Conservation (phyloP, 2,888 invertebrate genomes). For the Nyleta sp. region DNA sequence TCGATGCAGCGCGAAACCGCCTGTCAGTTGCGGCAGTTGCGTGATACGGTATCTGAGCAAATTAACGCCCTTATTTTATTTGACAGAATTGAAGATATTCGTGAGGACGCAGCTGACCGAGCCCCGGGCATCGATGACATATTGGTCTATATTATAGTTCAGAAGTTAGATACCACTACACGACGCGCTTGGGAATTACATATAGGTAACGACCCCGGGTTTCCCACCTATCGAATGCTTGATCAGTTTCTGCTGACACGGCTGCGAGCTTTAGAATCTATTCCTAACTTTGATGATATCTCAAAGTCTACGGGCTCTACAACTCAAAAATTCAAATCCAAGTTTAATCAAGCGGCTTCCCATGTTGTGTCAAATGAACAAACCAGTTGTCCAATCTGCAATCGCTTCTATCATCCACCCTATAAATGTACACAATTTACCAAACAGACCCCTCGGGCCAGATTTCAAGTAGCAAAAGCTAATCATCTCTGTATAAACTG, state of each 20-base stretch:
- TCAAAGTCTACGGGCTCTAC: too few relatives aligned
- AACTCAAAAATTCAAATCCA: too few relatives aligned
- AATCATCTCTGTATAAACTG: too few relatives aligned
- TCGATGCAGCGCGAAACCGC: too few relatives aligned
- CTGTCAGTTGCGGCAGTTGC: too few relatives aligned
- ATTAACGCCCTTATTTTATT: too few relatives aligned
- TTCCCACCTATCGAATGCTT: neutral
- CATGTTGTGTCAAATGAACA: slow-evolving; percentile 1
- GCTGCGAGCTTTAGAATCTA: too few relatives aligned
- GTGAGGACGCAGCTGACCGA: neutral
- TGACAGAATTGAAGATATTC: neutral
- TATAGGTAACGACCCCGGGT: neutral
- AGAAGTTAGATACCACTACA: slow-evolving; percentile 2
- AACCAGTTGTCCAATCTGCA: slow-evolving; percentile 3
- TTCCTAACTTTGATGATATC: too few relatives aligned
- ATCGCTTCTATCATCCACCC: neutral
- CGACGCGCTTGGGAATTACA: slow-evolving; percentile 24
- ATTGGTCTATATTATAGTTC: neutral
- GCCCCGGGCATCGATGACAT: neutral
- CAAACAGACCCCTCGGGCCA: too few relatives aligned
- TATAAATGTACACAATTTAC: slow-evolving; percentile 5
- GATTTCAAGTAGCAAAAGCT: too few relatives aligned
- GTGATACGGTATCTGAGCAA: too few relatives aligned
- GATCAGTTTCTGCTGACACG: too few relatives aligned
- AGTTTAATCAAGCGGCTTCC: neutral